Conservation (phyloP, 2,797 vertebrate species). For the Chiroxiphia lanceolata region DNA sequence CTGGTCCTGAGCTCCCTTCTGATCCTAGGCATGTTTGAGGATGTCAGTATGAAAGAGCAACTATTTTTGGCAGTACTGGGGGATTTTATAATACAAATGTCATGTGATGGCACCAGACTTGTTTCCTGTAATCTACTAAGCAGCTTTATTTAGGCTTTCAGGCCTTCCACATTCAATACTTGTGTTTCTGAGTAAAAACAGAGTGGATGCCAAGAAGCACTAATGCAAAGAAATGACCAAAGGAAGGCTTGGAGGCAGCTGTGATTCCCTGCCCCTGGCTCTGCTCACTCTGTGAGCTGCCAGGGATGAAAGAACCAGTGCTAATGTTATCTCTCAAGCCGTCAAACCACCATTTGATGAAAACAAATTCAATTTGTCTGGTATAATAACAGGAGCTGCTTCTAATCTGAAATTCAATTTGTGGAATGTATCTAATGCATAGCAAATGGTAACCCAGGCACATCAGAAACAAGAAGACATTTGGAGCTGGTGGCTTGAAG, state of each 20-base stretch:
- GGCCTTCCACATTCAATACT: background rate
- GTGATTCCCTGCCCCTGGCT: background rate
- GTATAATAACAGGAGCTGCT: slow-evolving; percentile 47
- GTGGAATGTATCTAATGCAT: slow-evolving; percentile 30
- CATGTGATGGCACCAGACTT: background rate
- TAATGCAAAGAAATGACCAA: slow-evolving; percentile 6
- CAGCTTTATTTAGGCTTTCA: background rate
- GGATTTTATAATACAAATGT: background rate
- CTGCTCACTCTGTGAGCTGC: background rate
- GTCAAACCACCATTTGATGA: slow-evolving; percentile 23
- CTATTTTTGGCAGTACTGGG: background rate
- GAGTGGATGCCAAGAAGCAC: background rate
- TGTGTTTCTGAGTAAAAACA: background rate
- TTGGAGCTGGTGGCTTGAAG: slow-evolving; percentile 11
- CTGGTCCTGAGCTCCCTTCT: background rate
- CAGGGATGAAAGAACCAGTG: background rate
- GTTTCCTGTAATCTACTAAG: background rate
- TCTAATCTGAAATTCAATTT: slow-evolving; percentile 65
- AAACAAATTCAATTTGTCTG: slow-evolving; percentile 64
- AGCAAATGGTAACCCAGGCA: slow-evolving; percentile 47
- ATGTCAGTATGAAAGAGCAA: background rate
- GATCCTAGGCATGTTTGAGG: background rate
- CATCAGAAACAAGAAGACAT: slow-evolving; percentile 16
- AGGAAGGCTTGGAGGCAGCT: background rate
- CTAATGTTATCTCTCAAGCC: slow-evolving; percentile 28